Conservation (phyloP, 64 coral and sea anemone genomes). For the Montipora sp. region DNA sequence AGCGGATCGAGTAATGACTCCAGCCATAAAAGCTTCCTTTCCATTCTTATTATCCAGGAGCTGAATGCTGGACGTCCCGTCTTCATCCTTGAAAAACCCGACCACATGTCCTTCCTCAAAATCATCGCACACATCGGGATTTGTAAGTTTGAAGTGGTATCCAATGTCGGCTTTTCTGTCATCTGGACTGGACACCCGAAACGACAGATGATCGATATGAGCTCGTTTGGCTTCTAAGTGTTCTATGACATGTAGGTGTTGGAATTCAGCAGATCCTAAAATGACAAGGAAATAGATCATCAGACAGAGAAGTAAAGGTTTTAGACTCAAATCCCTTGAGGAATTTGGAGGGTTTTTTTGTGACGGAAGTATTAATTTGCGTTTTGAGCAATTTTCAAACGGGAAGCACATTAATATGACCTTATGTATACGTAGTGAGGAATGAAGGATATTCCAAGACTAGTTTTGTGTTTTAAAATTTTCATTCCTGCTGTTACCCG, state of each 20-base stretch:
- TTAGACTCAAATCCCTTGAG: no score
- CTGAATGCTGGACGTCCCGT: slow-evolving; percentile 68
- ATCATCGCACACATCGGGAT: slow-evolving; percentile 43
- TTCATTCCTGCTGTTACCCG: no score
- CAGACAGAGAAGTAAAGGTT: no score
- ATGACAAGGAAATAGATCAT: neutral
- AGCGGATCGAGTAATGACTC: slow-evolving; percentile 83
- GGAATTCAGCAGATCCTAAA: slow-evolving; percentile 36
- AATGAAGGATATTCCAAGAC: no score
- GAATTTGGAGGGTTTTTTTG: no score
- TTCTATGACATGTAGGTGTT: slow-evolving; percentile 54
- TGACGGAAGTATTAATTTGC: no score
- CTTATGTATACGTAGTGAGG: no score
- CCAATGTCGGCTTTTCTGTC: slow-evolving; percentile 85
- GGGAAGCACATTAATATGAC: no score
- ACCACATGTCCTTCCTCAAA: slow-evolving; percentile 92
- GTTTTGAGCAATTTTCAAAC: no score
- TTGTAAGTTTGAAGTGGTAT: slow-evolving; percentile 83
- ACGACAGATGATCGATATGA: slow-evolving; percentile 76
- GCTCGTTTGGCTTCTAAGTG: slow-evolving; percentile 89
- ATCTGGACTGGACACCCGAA: slow-evolving; percentile 34
- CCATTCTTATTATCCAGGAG: slow-evolving; percentile 71
- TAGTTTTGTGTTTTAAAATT: no score
- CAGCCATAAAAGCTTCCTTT: slow-evolving; percentile 78
- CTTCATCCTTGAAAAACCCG: slow-evolving; percentile 81